Evolutionary conservation across 2,888 invertebrate species (phyloP).

Genomic region (Temnothorax ravouxi): DNA sequence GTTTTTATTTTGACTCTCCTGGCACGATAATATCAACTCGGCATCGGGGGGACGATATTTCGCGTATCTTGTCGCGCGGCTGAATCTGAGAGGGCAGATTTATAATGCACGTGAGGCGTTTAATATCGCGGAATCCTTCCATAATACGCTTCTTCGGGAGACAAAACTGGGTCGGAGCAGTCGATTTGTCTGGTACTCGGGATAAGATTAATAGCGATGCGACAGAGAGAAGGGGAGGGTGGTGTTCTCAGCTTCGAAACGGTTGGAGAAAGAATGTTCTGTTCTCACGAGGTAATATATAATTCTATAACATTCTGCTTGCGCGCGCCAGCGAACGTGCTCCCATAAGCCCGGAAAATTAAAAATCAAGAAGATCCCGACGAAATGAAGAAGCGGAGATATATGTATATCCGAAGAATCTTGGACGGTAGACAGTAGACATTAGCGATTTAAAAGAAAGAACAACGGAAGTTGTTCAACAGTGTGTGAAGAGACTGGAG

Average conservation of each 20-base stretch:
- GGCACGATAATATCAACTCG: constrained; percentile 9
- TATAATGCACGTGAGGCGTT: constrained; percentile 7
- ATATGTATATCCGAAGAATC: neutral
- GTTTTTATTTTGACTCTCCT: constrained; percentile 7
- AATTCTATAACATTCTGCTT: constrained; percentile 15
- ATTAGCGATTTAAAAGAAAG: neutral
- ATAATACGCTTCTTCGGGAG: constrained; percentile 13
- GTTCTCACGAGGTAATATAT: neutral
- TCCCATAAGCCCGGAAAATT: neutral
- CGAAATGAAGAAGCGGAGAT: neutral
- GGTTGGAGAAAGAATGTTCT: constrained; percentile 11
- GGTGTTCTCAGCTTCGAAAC: constrained; percentile 1
- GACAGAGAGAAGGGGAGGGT: neutral
- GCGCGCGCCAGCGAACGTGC: neutral
- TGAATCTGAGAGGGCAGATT: neutral
- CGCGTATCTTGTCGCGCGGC: neutral
- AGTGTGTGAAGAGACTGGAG: no score
- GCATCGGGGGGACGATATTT: neutral
- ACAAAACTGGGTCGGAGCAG: constrained; percentile 29
- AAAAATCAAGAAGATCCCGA: constrained; percentile 17
- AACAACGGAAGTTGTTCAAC: neutral
- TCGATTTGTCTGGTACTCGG: constrained; percentile 28
- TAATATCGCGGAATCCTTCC: constrained; percentile 14
- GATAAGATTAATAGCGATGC: constrained; percentile 39
- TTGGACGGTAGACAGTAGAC: neutral